Base-by-base conservation (phyloP, 2,113 vertebrate genomes). In the Gorsachius goisagi region DNA sequence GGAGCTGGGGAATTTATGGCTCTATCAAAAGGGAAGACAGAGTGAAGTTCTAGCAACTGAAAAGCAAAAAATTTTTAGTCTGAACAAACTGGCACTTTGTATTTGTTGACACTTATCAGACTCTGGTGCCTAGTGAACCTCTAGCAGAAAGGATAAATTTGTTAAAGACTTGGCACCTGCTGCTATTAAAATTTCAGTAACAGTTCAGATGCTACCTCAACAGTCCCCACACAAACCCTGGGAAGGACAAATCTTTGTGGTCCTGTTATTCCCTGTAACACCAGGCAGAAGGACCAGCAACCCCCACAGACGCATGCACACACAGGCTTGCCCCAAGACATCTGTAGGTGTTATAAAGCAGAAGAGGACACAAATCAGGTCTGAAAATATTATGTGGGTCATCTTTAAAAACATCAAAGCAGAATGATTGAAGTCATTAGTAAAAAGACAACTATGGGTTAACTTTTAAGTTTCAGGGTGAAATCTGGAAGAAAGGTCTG, bases 291-390 rank as follows among this genome's bases (percentile, higher is more conserved):
- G 50, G 45, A 93, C 11, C 44, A 93, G 53, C 19, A 89, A 49
- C 2, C 12, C 21, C n/a, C n/a, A n/a, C n/a, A n/a, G n/a, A 7
- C 9, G 45, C 3, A 10, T 0, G 2, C 16, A 21, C 3, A 20
- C 2, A 4, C 18, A 52, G 20, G 3, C 49, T 68, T 87, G 55
- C 24, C 52, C 82, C 20, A 26, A 47, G 17, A 44, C 23, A 41
- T 53, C 45, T 62, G 5, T 20, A 62, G 49, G 24, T 24, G 24
- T 26, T 39, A 37, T 4, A 49, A 66, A 77, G 47, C 68, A 84
- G 66, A 63, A 78, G 22, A 69, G 12, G 11, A 64, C 19, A 71
- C 15, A 66, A 75, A 41, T 3, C 20, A 0, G 20, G 7, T 62
- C 15, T 35, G 52, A 80, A 88, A 83, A 74, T 20, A 41, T 35